phyloP scores from a whole-genome alignment of 2,113 vertebrate species.

The Coregonus clupeaformis region DNA sequence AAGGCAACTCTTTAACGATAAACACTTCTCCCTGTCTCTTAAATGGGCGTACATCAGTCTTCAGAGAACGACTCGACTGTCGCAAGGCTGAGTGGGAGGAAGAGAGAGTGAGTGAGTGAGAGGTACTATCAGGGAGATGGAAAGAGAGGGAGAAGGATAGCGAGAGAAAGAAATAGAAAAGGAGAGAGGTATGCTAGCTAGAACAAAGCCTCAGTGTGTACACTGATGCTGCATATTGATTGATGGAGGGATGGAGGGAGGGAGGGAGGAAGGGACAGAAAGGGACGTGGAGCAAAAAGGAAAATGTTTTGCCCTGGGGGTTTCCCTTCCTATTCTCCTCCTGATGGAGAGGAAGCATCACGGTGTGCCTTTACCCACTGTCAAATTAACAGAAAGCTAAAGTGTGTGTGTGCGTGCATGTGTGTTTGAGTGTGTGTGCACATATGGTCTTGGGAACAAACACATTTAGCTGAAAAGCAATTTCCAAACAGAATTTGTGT shows the following conservation, averaged over 20 bases:
- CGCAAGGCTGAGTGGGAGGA: constrained; percentile 39
- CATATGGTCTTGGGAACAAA: neutral
- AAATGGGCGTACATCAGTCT: constrained; percentile 45
- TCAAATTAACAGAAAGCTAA: constrained; percentile 49
- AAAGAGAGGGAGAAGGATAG: constrained; percentile 31
- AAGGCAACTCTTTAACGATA: constrained; percentile 59
- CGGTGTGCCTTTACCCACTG: constrained; percentile 18
- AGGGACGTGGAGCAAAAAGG: neutral
- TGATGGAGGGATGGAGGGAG: constrained; percentile 47
- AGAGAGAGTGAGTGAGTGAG: constrained; percentile 24
- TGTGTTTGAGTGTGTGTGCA: neutral
- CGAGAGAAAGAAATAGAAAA: neutral
- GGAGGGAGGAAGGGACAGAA: constrained; percentile 33
- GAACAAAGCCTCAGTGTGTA: constrained; percentile 59
- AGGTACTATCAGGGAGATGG: neutral
- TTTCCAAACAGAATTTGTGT: neutral
- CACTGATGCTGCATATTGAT: constrained; percentile 63
- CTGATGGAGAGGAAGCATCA: constrained; percentile 34
- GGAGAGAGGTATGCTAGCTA: constrained; percentile 46
- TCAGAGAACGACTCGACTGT: constrained; percentile 51
- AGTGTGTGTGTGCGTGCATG: constrained; percentile 9
- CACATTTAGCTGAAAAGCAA: neutral
- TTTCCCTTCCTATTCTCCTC: constrained; percentile 36
- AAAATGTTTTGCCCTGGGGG: constrained; percentile 40
- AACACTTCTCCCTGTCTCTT: constrained; percentile 47